Base-by-base conservation (phyloP, 2,888 invertebrate species). In the Cephus runcator region DNA sequence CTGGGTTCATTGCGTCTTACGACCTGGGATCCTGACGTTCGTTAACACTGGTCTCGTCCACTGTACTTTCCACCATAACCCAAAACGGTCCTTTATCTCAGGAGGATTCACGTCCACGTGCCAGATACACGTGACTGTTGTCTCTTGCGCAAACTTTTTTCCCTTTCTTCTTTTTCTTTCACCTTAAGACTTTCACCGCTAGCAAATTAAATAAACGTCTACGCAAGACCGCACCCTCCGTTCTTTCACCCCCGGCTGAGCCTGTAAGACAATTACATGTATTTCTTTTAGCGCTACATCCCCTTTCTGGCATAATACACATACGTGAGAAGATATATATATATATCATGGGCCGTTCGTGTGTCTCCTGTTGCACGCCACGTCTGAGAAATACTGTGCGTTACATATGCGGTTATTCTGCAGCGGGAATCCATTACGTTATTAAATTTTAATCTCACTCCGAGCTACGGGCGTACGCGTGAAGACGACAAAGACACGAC, bases 371-470 rank as follows among this genome's bases (percentile, higher is more conserved):
- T 23, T 56, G 23, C 9, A 23, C 23, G 15, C 15, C 56, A 0
- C 3, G 9, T 23, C 23, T 56, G 56, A 23, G 6, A 56, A 23
- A 56, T 23, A 56, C 23, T 2, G 56, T 23, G 23, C 56, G 23
- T 78, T 73, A 68, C 68, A 69, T 71, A 71, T 40, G 69, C 69
- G 69, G 36, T 76, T 35, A 35, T 40, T 69, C 33, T 34, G 34
- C n/a, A 36, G 6, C 76, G 69, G 31, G 34, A 56, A 56, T 34
- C 79, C 84, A 83, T 84, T 84, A 84, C 77, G 79, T 81, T 83
- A 83, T 82, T 81, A 81, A 83, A 83, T 86, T 86, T 85, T 85
- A 84, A 87, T 85, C 82, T 81, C 75, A 31, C 56, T 56, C 35
- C 30, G 30, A 11, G 31, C 30, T 71, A 71, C 23, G 15, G 1